Base-by-base conservation (phyloP, 35 echinoderm and acorn worm species). In the Lytechinus variegatus region DNA sequence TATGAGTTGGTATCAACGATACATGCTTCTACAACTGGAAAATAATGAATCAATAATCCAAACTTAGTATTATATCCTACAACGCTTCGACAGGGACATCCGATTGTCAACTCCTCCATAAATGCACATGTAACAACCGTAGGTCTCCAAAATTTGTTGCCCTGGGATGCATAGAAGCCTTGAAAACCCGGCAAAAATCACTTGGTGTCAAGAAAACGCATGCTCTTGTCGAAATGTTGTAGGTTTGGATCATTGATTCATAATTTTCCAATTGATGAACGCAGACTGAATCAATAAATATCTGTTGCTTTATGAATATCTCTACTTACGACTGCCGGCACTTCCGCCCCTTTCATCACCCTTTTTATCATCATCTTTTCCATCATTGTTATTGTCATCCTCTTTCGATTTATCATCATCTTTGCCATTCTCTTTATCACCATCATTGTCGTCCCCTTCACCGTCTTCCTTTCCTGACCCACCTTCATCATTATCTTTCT, bases 301-400 rank as follows among this genome's bases (percentile, higher is more conserved):
- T 13, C 56, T 58, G 3, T 58, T 10, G 8, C 0, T 58, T 58
- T 58, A 58, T 1, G 12, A 92, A 52, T 92, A 6, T 19, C 11
- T 11, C 10, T 24, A 10, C 44, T 10, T 10, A 52, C 28, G 10
- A 28, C 52, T 54, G 6, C 54, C 92, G 55, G 53, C 52, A 54
- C 9, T 27, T 24, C 52, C 27, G 28, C 53, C 11, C 10, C 88
- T 54, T 52, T 90, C 88, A 90, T 90, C 88, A 14, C 21, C 52
- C n/a, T 54, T 90, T 53, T 92, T 58, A 54, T 57, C 95, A 53
- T 51, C 92, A n/a, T 61, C 86, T 21, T 21, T 89, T 21, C 28
- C 55, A 93, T 7, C 53, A 14, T 56, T 96, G 10, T 97, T 86
- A n/a, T 97, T 86, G 14, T 60, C 55, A 55, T 97, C 94, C 33